Evolutionary conservation across 2,888 invertebrate species (phyloP).

Genomic region (Erebia epiphron): DNA sequence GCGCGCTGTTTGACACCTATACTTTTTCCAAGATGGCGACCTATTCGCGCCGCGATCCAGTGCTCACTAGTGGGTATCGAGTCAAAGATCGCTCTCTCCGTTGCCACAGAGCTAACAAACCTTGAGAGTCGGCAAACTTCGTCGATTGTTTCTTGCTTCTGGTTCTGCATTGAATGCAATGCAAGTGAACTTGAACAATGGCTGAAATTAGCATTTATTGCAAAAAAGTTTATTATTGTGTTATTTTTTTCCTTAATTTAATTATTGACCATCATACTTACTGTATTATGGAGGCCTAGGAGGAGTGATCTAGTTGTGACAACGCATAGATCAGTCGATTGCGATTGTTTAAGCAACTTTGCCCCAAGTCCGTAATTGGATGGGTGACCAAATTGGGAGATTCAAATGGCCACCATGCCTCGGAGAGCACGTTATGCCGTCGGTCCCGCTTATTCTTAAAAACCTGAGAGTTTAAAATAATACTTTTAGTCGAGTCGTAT

Average conservation of each 20-base stretch:
- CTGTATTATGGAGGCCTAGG: too few species aligned
- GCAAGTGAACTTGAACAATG: conserved; percentile 8
- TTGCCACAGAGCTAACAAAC: conserved; percentile 51
- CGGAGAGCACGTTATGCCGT: too few species aligned
- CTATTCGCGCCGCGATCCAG: conserved; percentile 50
- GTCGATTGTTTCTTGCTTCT: conserved; percentile 26
- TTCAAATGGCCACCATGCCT: too few species aligned
- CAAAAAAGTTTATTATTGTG: conserved; percentile 10
- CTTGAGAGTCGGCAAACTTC: conserved; percentile 53
- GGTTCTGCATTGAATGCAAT: conserved; percentile 4
- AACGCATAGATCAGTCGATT: too few species aligned
- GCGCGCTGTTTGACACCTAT: conserved; percentile 57
- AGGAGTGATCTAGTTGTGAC: too few species aligned
- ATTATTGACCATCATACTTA: not conserved
- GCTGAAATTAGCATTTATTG: not conserved
- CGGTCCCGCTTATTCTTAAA: too few species aligned
- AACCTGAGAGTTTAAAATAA: too few species aligned
- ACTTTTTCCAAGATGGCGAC: conserved; percentile 51
- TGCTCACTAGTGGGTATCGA: conserved; percentile 60
- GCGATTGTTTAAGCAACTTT: too few species aligned
- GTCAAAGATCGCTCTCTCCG: conserved; percentile 69
- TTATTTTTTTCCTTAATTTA: not conserved
- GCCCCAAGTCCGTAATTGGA: too few species aligned
- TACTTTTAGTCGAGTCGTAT: too few species aligned
- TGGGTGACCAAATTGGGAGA: too few species aligned